A percentile compares a stretch with the other conserved stretches of the same genome.
Conservation (phyloP, 2,888 invertebrate species). For the Hetaerina titia region DNA sequence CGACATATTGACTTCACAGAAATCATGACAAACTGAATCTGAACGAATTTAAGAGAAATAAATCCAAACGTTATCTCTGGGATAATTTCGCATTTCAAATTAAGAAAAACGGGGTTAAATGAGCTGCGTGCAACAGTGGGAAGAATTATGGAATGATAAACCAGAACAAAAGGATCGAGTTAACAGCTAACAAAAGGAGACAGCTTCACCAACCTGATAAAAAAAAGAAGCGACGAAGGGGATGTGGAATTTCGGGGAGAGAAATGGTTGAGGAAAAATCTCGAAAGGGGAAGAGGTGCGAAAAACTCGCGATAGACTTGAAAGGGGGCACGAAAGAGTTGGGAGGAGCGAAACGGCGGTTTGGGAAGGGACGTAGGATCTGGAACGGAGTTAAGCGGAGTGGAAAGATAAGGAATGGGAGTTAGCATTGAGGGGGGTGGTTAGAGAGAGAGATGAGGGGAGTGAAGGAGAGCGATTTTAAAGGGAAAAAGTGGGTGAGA, state of each 20-base stretch:
- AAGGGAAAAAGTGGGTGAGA: neutral
- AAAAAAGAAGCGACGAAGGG: neutral
- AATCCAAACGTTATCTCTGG: neutral
- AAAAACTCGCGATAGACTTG: slow-evolving; percentile 21
- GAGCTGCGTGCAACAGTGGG: slow-evolving; percentile 19
- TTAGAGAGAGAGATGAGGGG: neutral
- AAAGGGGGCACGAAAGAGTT: neutral
- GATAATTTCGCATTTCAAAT: neutral
- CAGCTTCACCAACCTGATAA: neutral
- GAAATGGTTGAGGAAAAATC: neutral
- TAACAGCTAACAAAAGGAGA: neutral
- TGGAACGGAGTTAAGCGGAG: slow-evolving; percentile 14
- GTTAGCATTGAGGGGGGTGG: neutral
- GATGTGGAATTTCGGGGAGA: neutral
- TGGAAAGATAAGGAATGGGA: slow-evolving; percentile 39
- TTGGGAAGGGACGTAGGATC: neutral
- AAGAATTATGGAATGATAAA: slow-evolving; percentile 39
- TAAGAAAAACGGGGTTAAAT: slow-evolving; percentile 27
- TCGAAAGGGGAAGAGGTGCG: neutral
- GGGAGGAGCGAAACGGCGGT: neutral
- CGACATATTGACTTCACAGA: neutral
- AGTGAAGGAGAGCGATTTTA: neutral
- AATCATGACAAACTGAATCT: neutral
- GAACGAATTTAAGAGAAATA: neutral
- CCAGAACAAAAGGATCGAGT: slow-evolving; percentile 31